Evolutionary conservation across 2,113 vertebrate species (phyloP).

Genomic region (Felis catus): F.catus_Fca126_mat1.0 CM031411.1:77720001-77720500

Average conservation of each 20-base stretch:
- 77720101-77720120: neutral
- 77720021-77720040: conserved; percentile 40
- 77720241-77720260: neutral
- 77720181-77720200: neutral
- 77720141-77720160: neutral
- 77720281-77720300: neutral
- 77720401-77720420: neutral
- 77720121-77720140: neutral
- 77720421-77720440: neutral
- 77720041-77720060: conserved; percentile 43
- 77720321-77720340: neutral
- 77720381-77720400: neutral
- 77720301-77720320: neutral
- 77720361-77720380: neutral
- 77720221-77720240: neutral
- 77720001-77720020: conserved; percentile 21
- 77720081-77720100: conserved; percentile 61
- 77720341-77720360: neutral
- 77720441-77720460: neutral
- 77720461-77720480: neutral
- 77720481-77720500: conserved; percentile 25
- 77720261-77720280: conserved; percentile 43
- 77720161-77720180: conserved; percentile 23
- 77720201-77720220: neutral
- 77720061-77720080: neutral